Evolutionary conservation across 2,888 invertebrate species (phyloP).

Genomic region (Troglohyphantes excavatus): DNA sequence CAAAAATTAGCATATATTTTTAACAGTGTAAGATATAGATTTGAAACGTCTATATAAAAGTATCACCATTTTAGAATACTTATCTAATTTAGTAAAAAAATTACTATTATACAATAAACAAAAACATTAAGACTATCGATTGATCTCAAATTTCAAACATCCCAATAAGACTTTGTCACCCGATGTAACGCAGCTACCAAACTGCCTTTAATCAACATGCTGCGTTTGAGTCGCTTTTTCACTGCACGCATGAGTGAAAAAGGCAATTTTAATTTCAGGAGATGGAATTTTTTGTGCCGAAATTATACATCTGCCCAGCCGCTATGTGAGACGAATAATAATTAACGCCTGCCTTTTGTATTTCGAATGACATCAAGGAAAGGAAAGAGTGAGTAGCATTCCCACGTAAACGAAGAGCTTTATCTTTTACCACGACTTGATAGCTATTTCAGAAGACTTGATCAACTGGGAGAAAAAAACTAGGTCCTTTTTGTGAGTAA

Average conservation of each 20-base stretch:
- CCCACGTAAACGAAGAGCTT: constrained; percentile 23
- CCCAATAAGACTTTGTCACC: no score
- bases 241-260: constrained; percentile 25
- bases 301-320: constrained; percentile 30
- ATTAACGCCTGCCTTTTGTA: constrained; percentile 48
- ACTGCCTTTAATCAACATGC: no score
- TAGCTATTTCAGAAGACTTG: constrained; percentile 33
- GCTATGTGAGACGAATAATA: constrained; percentile 34
- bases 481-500: not conserved
- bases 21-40: no score
- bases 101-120: no score
- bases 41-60: no score
- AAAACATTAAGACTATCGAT: no score
- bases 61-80: no score
- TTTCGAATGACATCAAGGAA: constrained; percentile 25
- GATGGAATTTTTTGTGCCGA: constrained; percentile 24
- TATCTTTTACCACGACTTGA: constrained; percentile 36
- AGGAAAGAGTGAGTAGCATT: no score
- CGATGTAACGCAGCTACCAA: not conserved
- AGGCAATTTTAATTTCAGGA: constrained; percentile 22
- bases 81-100: no score
- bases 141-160: no score
- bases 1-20: no score
- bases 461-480: not conserved
- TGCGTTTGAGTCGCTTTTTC: no score